Conservation (phyloP, 2,113 vertebrate genomes). For the Menidia beryllina region DNA sequence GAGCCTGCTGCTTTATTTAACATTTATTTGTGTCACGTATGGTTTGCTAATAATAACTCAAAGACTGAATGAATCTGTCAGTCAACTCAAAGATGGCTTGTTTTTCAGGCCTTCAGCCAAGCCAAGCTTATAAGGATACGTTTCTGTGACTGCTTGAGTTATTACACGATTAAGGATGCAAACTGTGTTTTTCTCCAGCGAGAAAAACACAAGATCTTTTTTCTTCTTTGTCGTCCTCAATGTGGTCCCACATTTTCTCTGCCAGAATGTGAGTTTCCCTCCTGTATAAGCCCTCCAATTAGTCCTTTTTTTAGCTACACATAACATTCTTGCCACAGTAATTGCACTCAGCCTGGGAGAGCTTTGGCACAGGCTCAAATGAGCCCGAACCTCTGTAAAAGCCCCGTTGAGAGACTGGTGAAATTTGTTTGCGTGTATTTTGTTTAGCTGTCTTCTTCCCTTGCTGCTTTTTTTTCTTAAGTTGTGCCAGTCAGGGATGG, state of each 20-base stretch:
- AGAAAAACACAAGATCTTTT: conserved; percentile 8
- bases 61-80: conserved; percentile 50
- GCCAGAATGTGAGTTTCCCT: conserved; percentile 28
- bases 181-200: conserved; percentile 8
- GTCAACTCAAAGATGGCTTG: conserved; percentile 36
- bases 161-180: conserved; percentile 22
- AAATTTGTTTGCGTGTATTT: conserved; percentile 11
- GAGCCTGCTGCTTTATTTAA: conserved; percentile 40
- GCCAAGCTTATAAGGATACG: conserved; percentile 8
- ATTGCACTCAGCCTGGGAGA: conserved; percentile 52
- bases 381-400: conserved; percentile 45
- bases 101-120: conserved; percentile 40
- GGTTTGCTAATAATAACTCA: conserved; percentile 56
- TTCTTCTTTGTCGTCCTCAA: neutral
- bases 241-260: conserved; percentile 19
- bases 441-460: neutral
- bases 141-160: conserved; percentile 36
- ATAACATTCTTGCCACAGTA: conserved; percentile 46
- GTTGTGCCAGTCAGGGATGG: conserved; percentile 28
- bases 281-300: conserved; percentile 38
- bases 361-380: conserved; percentile 59
- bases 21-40: conserved; percentile 53
- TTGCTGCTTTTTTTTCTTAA: neutral
- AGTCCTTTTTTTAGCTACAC: conserved; percentile 39
- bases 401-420: conserved; percentile 35